Evolutionary conservation across 2,797 vertebrate genomes (phyloP), one percentile per base, ranked within the genome.

Genomic region (Adelosebastes latens): DNA sequence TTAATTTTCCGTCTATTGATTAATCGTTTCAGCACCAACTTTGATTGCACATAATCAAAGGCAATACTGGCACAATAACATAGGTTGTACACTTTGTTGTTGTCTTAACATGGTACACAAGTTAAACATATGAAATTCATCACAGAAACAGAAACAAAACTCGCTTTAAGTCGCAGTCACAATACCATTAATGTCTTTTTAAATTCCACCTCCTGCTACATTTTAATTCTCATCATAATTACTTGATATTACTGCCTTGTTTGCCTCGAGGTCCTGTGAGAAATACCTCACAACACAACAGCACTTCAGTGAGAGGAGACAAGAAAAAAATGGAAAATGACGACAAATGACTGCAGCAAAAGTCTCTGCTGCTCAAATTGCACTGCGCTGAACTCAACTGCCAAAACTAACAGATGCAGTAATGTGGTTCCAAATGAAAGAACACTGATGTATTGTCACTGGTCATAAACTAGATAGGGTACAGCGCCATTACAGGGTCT

Each of bases 281-380:
- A 85, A 81, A 83, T 25, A 34, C 25, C 42, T 81, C 72, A 16
- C 75, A 24, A 80, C 83, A 86, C 64, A 75, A 79, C 71, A 71
- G 70, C 85, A 83, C 72, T 76, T 86, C 64, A 75, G 60, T 31
- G 67, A 76, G 67, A 36, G 25, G 18, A 63, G 77, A 81, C 42
- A 31, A 32, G 34, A 68, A 72, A 67, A 66, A 64, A 80, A 85
- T 5, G 27, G 79, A 90, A 93, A 94, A 95, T 92, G 91, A 92
- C 92, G 90, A 95, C 91, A 93, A 95, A 96, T 94, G 94, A 95
- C 94, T 95, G 95, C 94, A 95, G 94, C 94, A 93, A 93, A 92
- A 88, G 74, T 86, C 86, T 86, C 83, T 80, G 81, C 91, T 85
- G 93, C 92, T 93, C 92, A 92, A 92, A 94, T 93, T 92, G 90